These are phyloP conservation scores for Eidolon dupreanum DNA, from an alignment of 2,797 vertebrate genomes.

Conservation along the genomic window DNA sequence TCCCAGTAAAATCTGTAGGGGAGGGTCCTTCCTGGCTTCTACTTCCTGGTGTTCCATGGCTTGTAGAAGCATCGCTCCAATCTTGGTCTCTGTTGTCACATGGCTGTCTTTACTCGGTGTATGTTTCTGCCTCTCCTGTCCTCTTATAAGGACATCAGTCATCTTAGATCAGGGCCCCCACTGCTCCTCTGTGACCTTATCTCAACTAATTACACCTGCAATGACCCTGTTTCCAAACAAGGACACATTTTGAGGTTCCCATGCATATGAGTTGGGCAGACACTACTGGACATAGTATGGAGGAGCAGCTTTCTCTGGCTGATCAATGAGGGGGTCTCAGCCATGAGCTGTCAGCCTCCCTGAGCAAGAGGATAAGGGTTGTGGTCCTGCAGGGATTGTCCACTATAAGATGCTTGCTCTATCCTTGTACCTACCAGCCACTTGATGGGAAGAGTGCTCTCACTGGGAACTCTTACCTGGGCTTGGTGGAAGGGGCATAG, in stretches of 20 bases:
- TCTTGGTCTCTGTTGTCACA: neutral
- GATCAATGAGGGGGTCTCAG: too few relatives aligned
- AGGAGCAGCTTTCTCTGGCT: neutral
- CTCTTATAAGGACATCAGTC: too few relatives aligned
- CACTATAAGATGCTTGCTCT: accelerated
- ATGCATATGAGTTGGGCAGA: neutral
- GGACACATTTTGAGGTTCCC: neutral
- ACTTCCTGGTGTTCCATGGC: accelerated
- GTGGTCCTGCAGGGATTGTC: accelerated
- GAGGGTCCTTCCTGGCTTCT: neutral
- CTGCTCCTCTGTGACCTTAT: accelerated
- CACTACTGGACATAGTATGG: neutral
- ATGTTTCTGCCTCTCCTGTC: neutral
- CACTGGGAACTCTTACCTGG: too few relatives aligned
- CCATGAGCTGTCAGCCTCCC: accelerated
- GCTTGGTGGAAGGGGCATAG: accelerated
- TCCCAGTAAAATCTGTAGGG: neutral
- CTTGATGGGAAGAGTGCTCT: neutral
- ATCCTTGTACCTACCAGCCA: neutral
- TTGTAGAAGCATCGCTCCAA: neutral
- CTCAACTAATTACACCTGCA: neutral
- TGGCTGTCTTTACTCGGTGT: neutral
- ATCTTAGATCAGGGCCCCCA: neutral
- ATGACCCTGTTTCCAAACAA: neutral
- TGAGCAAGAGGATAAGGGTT: neutral